A percentile compares a stretch with the other conserved stretches of the same genome.
Conservation (phyloP, 2,797 vertebrate species). For the Pteronotus mesoamericanus region DNA sequence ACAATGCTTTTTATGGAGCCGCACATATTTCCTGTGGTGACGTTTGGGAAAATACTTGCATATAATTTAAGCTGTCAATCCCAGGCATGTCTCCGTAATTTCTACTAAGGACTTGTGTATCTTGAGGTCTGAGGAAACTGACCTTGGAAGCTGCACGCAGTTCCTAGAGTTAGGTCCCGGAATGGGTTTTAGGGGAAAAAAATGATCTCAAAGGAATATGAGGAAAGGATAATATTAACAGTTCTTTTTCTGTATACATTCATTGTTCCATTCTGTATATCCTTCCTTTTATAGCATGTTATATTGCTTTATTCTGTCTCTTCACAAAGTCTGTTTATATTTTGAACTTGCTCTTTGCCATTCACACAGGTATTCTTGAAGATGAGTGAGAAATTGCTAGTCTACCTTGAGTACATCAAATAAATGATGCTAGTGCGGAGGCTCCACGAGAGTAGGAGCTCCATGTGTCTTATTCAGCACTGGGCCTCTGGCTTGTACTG, state of each 20-base stretch:
- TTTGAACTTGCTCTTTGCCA: constrained; percentile 34
- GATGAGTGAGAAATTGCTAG: background rate
- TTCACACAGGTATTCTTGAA: background rate
- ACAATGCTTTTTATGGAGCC: constrained; percentile 36
- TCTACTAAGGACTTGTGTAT: background rate
- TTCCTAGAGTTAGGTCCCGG: background rate
- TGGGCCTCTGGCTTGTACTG: background rate
- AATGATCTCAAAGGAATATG: background rate
- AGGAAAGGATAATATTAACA: background rate
- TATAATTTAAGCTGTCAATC: background rate
- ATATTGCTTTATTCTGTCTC: constrained; percentile 12
- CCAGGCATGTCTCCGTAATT: background rate
- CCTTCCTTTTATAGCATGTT: background rate
- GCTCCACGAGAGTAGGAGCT: background rate
- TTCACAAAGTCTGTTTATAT: background rate
- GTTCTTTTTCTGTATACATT: background rate
- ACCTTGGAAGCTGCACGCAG: background rate
- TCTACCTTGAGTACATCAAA: background rate
- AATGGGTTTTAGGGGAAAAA: background rate
- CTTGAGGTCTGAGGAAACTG: constrained; percentile 17
- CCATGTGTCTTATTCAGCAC: background rate
- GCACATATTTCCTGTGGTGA: constrained; percentile 28
- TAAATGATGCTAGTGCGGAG: background rate
- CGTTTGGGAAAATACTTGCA: constrained; percentile 19
- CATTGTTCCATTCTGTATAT: background rate